A percentile compares a stretch with the other conserved stretches of the same genome.
These are phyloP conservation scores for Azorinus chamasolen DNA, from an alignment of 2,888 invertebrate species.

Conservation along the genomic window DNA sequence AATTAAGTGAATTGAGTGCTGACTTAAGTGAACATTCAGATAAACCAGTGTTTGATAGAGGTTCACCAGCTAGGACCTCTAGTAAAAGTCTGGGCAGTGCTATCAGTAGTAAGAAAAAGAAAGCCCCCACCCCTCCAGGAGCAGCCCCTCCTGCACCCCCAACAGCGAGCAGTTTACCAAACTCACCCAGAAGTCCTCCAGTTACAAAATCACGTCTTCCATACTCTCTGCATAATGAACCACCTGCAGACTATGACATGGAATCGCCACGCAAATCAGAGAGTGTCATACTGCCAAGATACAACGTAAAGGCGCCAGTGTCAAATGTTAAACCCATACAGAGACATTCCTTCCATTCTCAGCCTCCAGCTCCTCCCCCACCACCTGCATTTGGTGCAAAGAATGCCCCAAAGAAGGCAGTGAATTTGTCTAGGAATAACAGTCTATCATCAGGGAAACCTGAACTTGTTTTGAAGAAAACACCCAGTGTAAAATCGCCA, in stretches of 20 bases:
- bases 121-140: slow-evolving; percentile 76
- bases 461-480: slow-evolving; percentile 55
- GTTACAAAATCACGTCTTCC: slow-evolving; percentile 28
- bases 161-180: slow-evolving; percentile 20
- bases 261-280: slow-evolving; percentile 52
- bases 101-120: slow-evolving; percentile 77
- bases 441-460: slow-evolving; percentile 55
- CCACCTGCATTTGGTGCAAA: slow-evolving; percentile 21
- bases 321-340: neutral
- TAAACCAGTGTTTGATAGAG: slow-evolving; percentile 65
- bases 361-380: slow-evolving; percentile 48
- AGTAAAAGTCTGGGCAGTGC: slow-evolving; percentile 70
- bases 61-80: slow-evolving; percentile 59
- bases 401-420: slow-evolving; percentile 14
- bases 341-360: slow-evolving; percentile 11
- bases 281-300: slow-evolving; percentile 41
- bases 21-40: slow-evolving; percentile 70
- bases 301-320: slow-evolving; percentile 6
- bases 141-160: slow-evolving; percentile 51
- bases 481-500: slow-evolving; percentile 43
- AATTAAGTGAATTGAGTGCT: slow-evolving; percentile 69
- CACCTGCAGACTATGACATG: slow-evolving; percentile 77
- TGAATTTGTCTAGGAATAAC: slow-evolving; percentile 32
- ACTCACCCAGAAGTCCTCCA: slow-evolving; percentile 27
- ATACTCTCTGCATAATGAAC: slow-evolving; percentile 67